Base-by-base conservation (phyloP, 2,113 vertebrate species). In the Cavia porcellus region DNA sequence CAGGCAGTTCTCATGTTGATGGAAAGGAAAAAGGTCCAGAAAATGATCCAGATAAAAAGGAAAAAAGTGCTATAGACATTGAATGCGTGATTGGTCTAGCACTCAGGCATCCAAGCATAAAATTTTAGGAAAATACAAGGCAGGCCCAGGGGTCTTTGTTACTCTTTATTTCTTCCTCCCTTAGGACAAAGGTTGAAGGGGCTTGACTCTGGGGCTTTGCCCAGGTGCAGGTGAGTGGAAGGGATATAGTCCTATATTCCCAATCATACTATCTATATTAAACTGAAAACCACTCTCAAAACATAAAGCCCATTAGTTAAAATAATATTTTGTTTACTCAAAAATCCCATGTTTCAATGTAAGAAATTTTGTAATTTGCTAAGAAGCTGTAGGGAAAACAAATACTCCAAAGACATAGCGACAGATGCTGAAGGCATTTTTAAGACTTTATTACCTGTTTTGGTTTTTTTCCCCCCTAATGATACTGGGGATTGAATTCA, bases 301-400 rank as follows among this genome's bases (percentile, higher is more conserved):
- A 94, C 42, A 52, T 86, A 45, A 68, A 85, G 61, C 66, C 75
- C 64, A 38, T 85, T 79, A 70, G 68, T 72, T 64, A 28, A 75
- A 75, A 75, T 75, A 45, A 28, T 68, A 66, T 13, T 74, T 75
- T 25, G 5, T 66, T 88, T 57, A 19, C n/a, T 92, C 17, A 91
- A 62, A 89, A 93, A 81, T 57, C 55, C 55, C 13, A 55, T 15
- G 13, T 55, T 81, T 59, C 32, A 90, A 3, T 80, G 38, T 89
- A 38, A 80, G n/a, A 89, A 94, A 70, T 79, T 68, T 86, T 22
- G 52, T 72, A 83, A 64, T 42, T 90, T 84, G 57, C 59, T 89
- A n/a, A n/a, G 28, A 47, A 86, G 47, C 32, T 95, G 1, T 83
- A 72, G 9, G 38, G 66, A 50, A 90, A 91, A 89, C 55, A 70